Evolutionary conservation across 2,888 invertebrate genomes (phyloP).

Genomic region (Caenorhabditis panamensis): DNA sequence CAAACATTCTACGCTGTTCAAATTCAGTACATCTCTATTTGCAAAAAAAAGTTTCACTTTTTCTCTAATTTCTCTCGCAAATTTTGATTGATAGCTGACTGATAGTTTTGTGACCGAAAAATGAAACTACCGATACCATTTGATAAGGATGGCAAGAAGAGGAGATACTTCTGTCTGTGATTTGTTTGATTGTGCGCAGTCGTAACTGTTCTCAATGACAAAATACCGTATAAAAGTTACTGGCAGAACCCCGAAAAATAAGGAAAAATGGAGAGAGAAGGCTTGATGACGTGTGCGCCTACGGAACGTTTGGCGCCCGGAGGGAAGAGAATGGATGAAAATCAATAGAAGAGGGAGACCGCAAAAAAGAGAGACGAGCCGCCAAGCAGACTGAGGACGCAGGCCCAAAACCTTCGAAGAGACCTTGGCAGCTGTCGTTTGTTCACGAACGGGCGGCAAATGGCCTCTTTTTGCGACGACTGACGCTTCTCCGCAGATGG

Average conservation of each 20-base stretch:
- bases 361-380: not conserved
- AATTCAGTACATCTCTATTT: too few relatives aligned
- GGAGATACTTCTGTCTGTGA: too few relatives aligned
- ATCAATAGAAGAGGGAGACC: not conserved
- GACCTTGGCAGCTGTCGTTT: conserved; percentile 20
- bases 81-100: not conserved
- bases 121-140: not conserved
- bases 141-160: too few relatives aligned
- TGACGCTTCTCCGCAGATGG: conserved; percentile 1
- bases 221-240: too few relatives aligned
- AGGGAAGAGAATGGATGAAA: not conserved
- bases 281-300: not conserved
- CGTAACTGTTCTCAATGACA: too few relatives aligned
- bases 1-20: too few relatives aligned
- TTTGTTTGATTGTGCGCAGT: too few relatives aligned
- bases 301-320: not conserved
- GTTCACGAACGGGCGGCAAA: not conserved
- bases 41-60: too few relatives aligned
- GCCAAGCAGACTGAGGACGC: not conserved
- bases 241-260: not conserved
- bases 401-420: not conserved
- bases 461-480: too few relatives aligned
- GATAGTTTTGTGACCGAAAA: not conserved
- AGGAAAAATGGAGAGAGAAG: not conserved
- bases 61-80: too few relatives aligned